Evolutionary conservation across 2,888 invertebrate genomes (phyloP), one percentile per base, ranked within the genome.

Genomic region (Parthenolecanium corni): DNA sequence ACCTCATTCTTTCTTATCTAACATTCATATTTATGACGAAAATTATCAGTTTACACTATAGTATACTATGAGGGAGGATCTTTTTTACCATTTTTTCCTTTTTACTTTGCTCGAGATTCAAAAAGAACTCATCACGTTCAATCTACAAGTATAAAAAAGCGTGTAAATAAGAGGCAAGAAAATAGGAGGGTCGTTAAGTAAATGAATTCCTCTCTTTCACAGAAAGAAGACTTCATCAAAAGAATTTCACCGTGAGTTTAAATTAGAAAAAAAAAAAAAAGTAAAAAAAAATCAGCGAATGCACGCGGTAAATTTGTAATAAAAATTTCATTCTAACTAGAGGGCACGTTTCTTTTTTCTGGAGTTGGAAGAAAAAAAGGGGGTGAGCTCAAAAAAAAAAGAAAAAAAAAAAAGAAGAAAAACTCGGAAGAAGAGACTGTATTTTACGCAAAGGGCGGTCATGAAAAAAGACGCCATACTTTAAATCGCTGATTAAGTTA

Each of bases 391-490:
- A 31, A 58, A 31, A 16, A 25, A 31, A 52, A 52, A 51, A 24
- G 51, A 12, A 24, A 20, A 24, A 51, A 23, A 51, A 24, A 24
- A 51, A 21, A 2, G 16, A 24, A 51, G 51, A n/a, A n/a, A 31
- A 31, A 31, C 31, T 31, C 31, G 31, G 9, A 24, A 52, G 20
- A 56, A 58, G 38, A 36, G 47, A 31, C 57, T 46, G 12, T 11
- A 20, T 21, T 57, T 38, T 16, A 49, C 21, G 46, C 14, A 9
- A 36, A 51, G 61, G 61, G 61, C 47, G 51, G 24, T 47, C 24
- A 38, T 24, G 38, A 61, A 61, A 61, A n/a, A 57, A 57, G 21
- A 61, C 61, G 61, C 51, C 61, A 61, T 61, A 16, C 38, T 61
- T 61, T 1, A 23, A 40, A 38, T 40, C 40, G 51, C 49, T 61